These are phyloP conservation scores for Lysandra bellargus DNA, from an alignment of 2,888 invertebrate genomes.

Conservation along the genomic window DNA sequence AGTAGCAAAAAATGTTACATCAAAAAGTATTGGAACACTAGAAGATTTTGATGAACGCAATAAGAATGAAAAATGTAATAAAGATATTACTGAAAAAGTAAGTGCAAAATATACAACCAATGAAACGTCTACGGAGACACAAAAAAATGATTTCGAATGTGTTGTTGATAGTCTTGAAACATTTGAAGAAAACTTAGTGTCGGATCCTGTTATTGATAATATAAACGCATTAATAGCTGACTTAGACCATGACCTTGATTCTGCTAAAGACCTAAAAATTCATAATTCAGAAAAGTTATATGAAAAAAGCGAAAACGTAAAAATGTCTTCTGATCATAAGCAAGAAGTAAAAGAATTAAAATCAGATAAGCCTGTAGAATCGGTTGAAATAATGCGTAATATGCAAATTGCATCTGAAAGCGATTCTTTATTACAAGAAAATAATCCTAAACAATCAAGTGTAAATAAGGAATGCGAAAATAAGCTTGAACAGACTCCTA, in stretches of 20 bases:
- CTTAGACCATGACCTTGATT: conserved; percentile 58
- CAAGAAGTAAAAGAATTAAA: conserved; percentile 5
- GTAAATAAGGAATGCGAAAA: not conserved
- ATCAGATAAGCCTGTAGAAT: not conserved
- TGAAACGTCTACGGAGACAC: not conserved
- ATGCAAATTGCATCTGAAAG: not conserved
- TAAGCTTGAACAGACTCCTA: not conserved
- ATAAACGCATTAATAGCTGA: conserved; percentile 66
- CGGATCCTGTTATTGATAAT: conserved; percentile 62
- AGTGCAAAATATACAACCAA: not conserved
- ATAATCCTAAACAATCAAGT: not conserved
- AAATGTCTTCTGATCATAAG: not conserved
- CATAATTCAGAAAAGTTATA: not conserved
- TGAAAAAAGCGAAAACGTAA: not conserved
- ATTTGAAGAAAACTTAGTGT: conserved; percentile 60
- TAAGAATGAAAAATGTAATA: not conserved
- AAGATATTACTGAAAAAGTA: not conserved
- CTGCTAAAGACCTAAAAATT: conserved; percentile 51
- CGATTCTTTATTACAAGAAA: not conserved
- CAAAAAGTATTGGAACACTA: not conserved
- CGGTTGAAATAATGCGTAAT: not conserved
- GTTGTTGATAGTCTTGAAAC: conserved; percentile 62
- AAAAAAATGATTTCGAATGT: conserved; percentile 48
- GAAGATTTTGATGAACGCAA: not conserved
- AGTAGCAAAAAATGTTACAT: not conserved